Evolutionary conservation across 2,797 vertebrate species (phyloP), one percentile per base, ranked within the genome.

Genomic region (Danio tinwini): DNA sequence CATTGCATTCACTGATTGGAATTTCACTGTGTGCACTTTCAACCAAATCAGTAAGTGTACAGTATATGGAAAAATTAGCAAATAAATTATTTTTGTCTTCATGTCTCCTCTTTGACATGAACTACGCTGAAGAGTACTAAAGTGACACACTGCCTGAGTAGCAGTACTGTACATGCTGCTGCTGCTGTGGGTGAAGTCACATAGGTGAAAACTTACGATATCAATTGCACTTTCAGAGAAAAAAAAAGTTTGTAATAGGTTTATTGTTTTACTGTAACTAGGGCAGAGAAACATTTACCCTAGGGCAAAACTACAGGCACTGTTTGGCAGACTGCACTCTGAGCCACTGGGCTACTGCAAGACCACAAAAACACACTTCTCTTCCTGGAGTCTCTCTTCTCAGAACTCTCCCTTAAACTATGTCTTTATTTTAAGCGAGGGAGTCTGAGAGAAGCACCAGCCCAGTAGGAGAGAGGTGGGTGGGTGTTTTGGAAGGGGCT

Each of bases 281-380:
- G 74, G 71, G 71, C 82, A 81, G 79, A 64, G 61, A 55, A 80
- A 74, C 49, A 39, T 53, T 68, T 70, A 61, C 65, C 63, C 58
- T 74, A 65, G 65, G 72, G 68, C 42, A 80, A 79, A 80, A 44
- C 53, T 50, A 62, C 74, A 75, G 71, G 74, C 81, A 77, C 78
- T 78, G 70, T 78, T 84, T 74, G 83, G 88, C 78, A 85, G 85
- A 74, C 83, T 91, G 88, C 89, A 88, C 89, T 86, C 87, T 85
- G 90, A 91, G 84, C 85, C 89, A 88, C 82, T 79, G 81, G 72
- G 69, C 72, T 80, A 84, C 82, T 78, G 73, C 82, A 83, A 76
- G 76, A 85, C 78, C 70, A 62, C 16, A 72, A 29, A 29, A 39
- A 82, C 58, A 80, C 63, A 62, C 14, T 37, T 82, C 74, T 87